Percentiles rank a stretch among this genome's conserved stretches.
Conservation (phyloP, 1,140 invertebrate species). For the Pogonomyrmex californicus region DNA sequence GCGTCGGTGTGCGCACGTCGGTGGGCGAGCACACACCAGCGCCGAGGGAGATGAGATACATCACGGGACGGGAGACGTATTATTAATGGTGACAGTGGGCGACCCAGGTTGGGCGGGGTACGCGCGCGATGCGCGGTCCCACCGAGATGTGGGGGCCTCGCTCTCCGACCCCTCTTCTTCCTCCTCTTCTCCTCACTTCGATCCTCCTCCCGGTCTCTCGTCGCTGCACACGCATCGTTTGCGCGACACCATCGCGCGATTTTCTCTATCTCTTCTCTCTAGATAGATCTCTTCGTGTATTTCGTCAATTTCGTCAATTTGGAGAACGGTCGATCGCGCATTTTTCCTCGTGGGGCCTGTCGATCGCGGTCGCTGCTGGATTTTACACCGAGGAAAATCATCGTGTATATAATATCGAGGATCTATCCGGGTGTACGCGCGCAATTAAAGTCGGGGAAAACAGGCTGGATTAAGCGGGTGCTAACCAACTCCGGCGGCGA, state of each 20-base stretch:
- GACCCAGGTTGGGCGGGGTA: constrained; percentile 82
- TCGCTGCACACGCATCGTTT: neutral
- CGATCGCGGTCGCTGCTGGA: neutral
- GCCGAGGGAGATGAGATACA: constrained; percentile 82
- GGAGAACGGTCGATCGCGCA: no score
- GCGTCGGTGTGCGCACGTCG: constrained; percentile 30
- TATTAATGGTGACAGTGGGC: constrained; percentile 85
- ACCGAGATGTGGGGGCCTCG: constrained; percentile 74
- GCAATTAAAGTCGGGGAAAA: constrained; percentile 60
- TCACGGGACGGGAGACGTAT: constrained; percentile 84
- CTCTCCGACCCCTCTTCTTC: constrained; percentile 66
- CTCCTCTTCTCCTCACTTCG: constrained; percentile 53
- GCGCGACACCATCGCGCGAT: neutral
- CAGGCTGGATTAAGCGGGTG: constrained; percentile 22
- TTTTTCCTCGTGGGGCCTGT: no score
- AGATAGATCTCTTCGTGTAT: no score
- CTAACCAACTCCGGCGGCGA: constrained; percentile 65
- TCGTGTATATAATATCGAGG: neutral
- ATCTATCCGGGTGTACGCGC: constrained; percentile 40
- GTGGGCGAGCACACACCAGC: constrained; percentile 65
- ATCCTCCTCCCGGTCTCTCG: constrained; percentile 1
- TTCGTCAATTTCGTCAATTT: neutral
- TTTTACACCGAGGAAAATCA: neutral
- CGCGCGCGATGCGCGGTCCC: constrained; percentile 75
- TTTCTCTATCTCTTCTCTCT: neutral